Percentiles rank a stretch among this genome's conserved stretches.
phyloP scores from a whole-genome alignment of 2,888 invertebrate genomes.

The Drosophila setosimentum region DNA sequence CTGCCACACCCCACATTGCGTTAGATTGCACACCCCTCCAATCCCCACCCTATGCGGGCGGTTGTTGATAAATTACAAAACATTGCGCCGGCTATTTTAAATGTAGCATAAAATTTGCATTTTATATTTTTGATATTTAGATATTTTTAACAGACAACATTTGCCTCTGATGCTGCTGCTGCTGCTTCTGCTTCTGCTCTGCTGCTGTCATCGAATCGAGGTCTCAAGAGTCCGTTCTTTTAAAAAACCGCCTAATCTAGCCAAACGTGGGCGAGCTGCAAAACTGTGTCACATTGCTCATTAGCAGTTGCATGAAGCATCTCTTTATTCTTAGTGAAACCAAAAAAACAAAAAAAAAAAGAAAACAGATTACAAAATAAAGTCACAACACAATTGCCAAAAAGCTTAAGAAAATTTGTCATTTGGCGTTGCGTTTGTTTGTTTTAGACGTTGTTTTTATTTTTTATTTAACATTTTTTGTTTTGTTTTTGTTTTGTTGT shows the following conservation, averaged over 20 bases:
- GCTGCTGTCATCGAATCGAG: conserved; percentile 58
- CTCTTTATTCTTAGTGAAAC: conserved; percentile 40
- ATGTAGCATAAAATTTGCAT: conserved; percentile 79
- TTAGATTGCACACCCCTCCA: conserved; percentile 3
- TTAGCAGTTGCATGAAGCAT: conserved; percentile 73
- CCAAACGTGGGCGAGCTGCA: conserved; percentile 57
- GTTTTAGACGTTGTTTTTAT: conserved; percentile 49
- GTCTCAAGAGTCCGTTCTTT: conserved; percentile 44
- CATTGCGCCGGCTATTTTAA: conserved; percentile 76
- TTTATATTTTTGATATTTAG: conserved; percentile 58
- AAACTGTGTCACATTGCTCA: conserved; percentile 78
- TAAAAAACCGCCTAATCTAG: conserved; percentile 62
- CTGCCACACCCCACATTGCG: conserved; percentile 57
- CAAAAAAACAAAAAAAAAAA: conserved; percentile 16
- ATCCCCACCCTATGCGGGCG: conserved; percentile 59
- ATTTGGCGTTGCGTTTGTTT: conserved; percentile 65
- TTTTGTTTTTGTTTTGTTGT: conserved; percentile 20
- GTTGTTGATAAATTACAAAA: conserved; percentile 80
- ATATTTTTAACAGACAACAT: conserved; percentile 36
- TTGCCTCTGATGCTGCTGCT: conserved; percentile 7
- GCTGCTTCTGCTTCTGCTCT: neutral
- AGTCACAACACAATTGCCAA: conserved; percentile 53
- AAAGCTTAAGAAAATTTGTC: conserved; percentile 65
- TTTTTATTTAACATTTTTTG: conserved; percentile 21
- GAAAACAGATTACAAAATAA: conserved; percentile 6